Evolutionary conservation across 2,888 invertebrate genomes (phyloP), one percentile per base, ranked within the genome.

Genomic region (Arctia plantaginis): DNA sequence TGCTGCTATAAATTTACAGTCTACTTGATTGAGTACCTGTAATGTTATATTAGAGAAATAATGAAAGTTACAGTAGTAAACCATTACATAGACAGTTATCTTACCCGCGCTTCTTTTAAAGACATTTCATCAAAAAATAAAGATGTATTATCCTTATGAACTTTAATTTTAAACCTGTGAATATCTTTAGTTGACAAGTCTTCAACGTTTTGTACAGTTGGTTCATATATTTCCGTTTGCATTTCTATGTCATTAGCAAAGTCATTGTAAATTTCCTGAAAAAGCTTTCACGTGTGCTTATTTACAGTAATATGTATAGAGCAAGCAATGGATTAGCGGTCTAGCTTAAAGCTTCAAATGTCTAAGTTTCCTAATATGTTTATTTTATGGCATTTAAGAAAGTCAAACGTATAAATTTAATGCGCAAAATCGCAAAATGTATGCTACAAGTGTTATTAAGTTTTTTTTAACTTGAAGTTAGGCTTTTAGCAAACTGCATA

Each of bases 11-110:
- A 97, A 97, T 91, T 98, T 98, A 51, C 93, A 93, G 90, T 98
- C 98, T 30, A 98, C 93, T 94, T 98, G 98, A 30, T 97, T 97
- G 65, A 98, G 91, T 44, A 98, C 95, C 97, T 97, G 81, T n/a
- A 85, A 72, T 27, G 23, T 18, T 73, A 67, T 20, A 69, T 68
- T 20, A 71, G 35, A 72, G 69, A 27, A 27, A 10, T 64, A 30
- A 20, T 20, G 23, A n/a, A n/a, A 10, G 1, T 55, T n/a, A 10
- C 23, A 55, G 12, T 8, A 59, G 27, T 59, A 12, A 13, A 59
- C 0, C 27, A 59, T 27, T 30, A 13, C 7, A 62, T 27, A 30
- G 1, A 18, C 15, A 30, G 7, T 8, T 44, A 4, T 15, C 30
- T 64, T 86, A 95, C 95, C 83, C 90, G 90, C 62, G 91, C 91